Base-by-base conservation (phyloP, 1,140 invertebrate genomes). In the Lasioglossum albipes region DNA sequence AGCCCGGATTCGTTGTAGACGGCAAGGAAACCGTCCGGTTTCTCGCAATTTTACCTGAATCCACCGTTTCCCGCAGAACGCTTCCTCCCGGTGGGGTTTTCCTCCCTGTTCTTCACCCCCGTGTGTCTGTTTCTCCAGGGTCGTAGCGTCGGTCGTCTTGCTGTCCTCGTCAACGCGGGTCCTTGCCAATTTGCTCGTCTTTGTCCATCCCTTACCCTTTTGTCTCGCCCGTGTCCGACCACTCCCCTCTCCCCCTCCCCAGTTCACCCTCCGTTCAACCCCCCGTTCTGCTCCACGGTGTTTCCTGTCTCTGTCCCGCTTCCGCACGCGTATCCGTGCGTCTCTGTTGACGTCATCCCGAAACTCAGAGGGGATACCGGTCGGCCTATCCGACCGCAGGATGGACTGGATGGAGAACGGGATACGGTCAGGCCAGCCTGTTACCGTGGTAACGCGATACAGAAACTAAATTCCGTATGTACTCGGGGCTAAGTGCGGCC, bases 381-480 rank as follows among this genome's bases (percentile, higher is more conserved):
- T 67, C 73, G 54, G 84, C 84, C 84, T 85, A 81, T 84, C 84
- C 84, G 31, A 85, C 83, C 84, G 79, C 84, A 81, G 79, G 74
- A 77, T 79, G 71, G 77, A 79, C 77, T 67, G 83, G 69, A 70
- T 49, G 70, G 72, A 81, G 84, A 84, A 85, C 72, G 67, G 82
- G 54, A 66, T 66, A 80, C 68, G 84, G 83, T 77, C 73, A 81
- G 70, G 20, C 41, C 62, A 22, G 76, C 54, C 73, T 77, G 84
- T 85, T 84, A 81, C 84, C 84, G 78, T 85, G 83, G 84, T 85
- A 85, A 85, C 83, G 84, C 83, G 79, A 85, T 85, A 84, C 79
- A 85, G 84, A 72, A 84, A 81, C 83, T 84, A 85, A 84, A 85
- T 81, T 85, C 83, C 78, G 83, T 81, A 84, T 85, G 83, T 84